Conservation (phyloP, 64 coral and sea anemone genomes). For the Cladopsammia gracilis region DNA sequence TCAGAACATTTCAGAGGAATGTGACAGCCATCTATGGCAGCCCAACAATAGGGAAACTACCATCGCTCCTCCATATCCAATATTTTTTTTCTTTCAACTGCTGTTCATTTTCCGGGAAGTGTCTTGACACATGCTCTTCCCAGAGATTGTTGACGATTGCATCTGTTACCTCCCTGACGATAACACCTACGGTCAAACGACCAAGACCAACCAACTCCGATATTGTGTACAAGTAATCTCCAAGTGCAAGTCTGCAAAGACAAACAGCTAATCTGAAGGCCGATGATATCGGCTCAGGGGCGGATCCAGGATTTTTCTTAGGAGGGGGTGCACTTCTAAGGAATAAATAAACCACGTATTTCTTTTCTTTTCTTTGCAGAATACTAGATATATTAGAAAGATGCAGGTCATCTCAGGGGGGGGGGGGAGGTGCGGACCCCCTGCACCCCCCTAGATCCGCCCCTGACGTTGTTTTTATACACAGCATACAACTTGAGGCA, state of each 20-base stretch:
- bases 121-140: constrained; percentile 38
- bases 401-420: too few species aligned
- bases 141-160: constrained; percentile 61
- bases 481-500: too few species aligned
- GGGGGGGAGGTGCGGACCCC: too few species aligned
- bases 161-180: constrained; percentile 51
- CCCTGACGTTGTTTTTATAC: too few species aligned
- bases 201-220: constrained; percentile 38
- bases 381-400: too few species aligned
- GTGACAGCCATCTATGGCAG: constrained; percentile 55
- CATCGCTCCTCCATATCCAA: constrained; percentile 51
- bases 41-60: constrained; percentile 30
- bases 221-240: constrained; percentile 52
- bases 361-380: too few species aligned
- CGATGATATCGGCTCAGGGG: constrained; percentile 47
- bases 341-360: too few species aligned
- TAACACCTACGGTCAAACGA: constrained; percentile 45
- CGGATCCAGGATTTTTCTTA: too few species aligned
- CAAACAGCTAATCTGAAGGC: constrained; percentile 53
- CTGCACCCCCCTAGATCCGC: too few species aligned
- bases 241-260: constrained; percentile 40
- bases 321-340: too few species aligned
- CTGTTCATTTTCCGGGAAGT: constrained; percentile 36
- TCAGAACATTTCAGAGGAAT: constrained; percentile 39
- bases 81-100: constrained; percentile 41